Base-by-base conservation (phyloP, 1,140 invertebrate species). In the Zaprionus gabonicus region DNA sequence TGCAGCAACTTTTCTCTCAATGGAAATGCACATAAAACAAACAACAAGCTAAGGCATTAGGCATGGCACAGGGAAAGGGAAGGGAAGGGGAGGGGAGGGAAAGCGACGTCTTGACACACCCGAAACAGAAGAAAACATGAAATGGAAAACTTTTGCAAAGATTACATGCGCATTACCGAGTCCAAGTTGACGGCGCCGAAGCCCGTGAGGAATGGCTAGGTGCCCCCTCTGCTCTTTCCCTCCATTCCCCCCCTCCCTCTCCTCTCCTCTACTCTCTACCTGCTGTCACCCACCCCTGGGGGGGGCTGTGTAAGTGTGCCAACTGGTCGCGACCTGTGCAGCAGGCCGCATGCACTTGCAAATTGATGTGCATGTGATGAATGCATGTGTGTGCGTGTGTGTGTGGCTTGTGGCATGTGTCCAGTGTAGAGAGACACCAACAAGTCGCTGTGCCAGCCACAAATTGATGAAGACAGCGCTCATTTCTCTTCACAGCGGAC, bases 161-260 rank as follows among this genome's bases (percentile, higher is more conserved):
- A 87, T 86, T 86, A 83, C 83, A 88, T 59, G 80, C 64, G 76
- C 70, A 87, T 86, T 87, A 82, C 72, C 59, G 25, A 70, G 72
- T 64, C 34, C 59, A 51, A 64, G 60, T 31, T 38, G 36, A 38
- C 36, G 36, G n/a, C 41, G 41, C 6, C 41, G 80, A 78, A 76
- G 51, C 69, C 68, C 69, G 63, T 71, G 69, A 68, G 82, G 53
- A 77, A 80, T 80, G 68, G 64, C 15, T 9, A 58, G 71, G 64
- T 55, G 59, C 59, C 6, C 9, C 56, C 25, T 27, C 20, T 38
- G 12, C 55, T 13, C 13, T 2, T 23, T 7, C 15, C 15, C 3
- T 2, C 6, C 9, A 1, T 23, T 20, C 13, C 2, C 23, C 12
- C 15, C 15, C 1, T 1, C 4, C 9, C n/a, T 23, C 6, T 4